These are phyloP conservation scores for Palythoa grandis DNA, from an alignment of 92 coral and sea anemone genomes.

Conservation along the genomic window DNA sequence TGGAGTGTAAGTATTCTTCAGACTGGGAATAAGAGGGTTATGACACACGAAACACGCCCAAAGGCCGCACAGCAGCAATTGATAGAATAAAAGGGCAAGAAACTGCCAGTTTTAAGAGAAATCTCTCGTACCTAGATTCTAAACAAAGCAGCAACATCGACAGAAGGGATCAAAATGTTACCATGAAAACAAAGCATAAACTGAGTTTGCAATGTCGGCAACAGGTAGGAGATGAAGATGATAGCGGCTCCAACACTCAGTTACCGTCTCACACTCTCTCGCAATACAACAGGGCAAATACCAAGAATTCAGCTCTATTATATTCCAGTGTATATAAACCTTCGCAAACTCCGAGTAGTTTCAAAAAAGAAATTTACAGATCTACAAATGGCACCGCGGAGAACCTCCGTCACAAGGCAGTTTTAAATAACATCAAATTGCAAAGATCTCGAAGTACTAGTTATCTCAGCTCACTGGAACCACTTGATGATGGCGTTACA, in stretches of 20 bases:
- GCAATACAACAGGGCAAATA: slow-evolving; percentile 6
- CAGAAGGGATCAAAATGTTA: background rate
- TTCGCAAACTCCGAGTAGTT: background rate
- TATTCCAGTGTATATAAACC: background rate
- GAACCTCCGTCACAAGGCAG: slow-evolving; percentile 68
- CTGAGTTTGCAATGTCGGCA: background rate
- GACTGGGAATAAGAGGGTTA: slow-evolving; percentile 19
- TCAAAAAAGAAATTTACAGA: slow-evolving; percentile 30
- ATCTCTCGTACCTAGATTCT: background rate
- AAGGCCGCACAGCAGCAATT: background rate
- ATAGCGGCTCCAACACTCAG: background rate
- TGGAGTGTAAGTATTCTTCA: slow-evolving; percentile 35
- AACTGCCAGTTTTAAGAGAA: slow-evolving; percentile 50
- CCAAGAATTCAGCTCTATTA: slow-evolving; percentile 13
- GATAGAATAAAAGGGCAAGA: slow-evolving; percentile 46
- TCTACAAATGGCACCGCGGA: slow-evolving; percentile 47
- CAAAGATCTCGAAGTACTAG: slow-evolving; percentile 45
- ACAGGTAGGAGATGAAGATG: background rate
- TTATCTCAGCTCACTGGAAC: slow-evolving; percentile 7
- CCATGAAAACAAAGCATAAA: background rate
- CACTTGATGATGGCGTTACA: slow-evolving; percentile 40
- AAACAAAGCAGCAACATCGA: slow-evolving; percentile 4
- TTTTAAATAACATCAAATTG: slow-evolving; percentile 66
- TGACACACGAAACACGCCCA: background rate
- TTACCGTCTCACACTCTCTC: too few species aligned